These are phyloP conservation scores for Coregonus ussuriensis DNA, from an alignment of 2,797 vertebrate genomes.

Conservation along the genomic window DNA sequence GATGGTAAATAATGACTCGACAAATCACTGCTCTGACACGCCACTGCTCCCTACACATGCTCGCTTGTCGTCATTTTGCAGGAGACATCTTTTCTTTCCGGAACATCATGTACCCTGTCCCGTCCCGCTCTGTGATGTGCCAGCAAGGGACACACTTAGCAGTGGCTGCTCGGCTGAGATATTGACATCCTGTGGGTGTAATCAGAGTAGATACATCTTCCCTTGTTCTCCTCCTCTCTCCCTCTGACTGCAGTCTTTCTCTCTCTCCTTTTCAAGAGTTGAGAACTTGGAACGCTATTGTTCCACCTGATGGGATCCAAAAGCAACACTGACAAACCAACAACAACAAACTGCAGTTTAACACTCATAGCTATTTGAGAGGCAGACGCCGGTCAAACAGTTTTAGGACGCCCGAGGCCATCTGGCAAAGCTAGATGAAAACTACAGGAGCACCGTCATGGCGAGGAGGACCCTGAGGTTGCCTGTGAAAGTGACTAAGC, in stretches of 20 bases:
- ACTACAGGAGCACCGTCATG: background rate
- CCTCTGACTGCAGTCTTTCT: background rate
- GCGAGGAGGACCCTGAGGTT: background rate
- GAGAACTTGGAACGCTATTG: background rate
- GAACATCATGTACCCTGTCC: background rate
- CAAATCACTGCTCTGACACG: constrained; percentile 20
- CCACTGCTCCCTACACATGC: background rate
- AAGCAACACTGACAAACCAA: background rate
- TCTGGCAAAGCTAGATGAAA: constrained; percentile 30
- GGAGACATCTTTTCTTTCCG: background rate
- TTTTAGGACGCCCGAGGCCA: constrained; percentile 31
- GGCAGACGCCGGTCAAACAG: constrained; percentile 47
- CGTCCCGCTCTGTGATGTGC: background rate
- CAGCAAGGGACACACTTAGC: constrained; percentile 2
- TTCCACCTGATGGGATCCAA: background rate
- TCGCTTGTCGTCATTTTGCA: background rate
- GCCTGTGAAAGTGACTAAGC: background rate
- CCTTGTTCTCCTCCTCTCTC: background rate
- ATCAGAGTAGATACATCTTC: background rate
- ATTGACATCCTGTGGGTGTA: background rate
- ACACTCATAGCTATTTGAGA: constrained; percentile 24
- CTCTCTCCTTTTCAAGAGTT: background rate
- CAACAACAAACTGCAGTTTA: background rate
- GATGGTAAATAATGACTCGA: constrained; percentile 47
- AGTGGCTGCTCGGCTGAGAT: background rate